Percentiles rank a stretch among this genome's conserved stretches.
These are phyloP conservation scores for Dicycla oo DNA, from an alignment of 2,888 invertebrate genomes.

Conservation along the genomic window DNA sequence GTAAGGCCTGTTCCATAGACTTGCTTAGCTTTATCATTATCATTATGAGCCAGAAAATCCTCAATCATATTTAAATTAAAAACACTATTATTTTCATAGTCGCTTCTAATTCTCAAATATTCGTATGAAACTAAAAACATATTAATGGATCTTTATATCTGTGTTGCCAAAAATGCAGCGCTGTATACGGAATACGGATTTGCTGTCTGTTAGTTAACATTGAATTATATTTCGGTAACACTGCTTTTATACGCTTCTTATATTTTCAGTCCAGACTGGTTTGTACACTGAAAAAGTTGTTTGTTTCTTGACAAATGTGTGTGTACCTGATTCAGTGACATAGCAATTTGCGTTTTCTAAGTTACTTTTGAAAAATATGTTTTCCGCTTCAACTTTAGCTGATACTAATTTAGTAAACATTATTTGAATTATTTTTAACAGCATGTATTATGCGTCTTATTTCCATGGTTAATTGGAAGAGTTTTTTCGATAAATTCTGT, in stretches of 20 bases:
- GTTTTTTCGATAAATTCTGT: not conserved
- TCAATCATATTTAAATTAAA: not conserved
- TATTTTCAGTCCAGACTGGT: constrained; percentile 57
- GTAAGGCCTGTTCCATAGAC: not conserved
- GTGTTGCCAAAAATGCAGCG: constrained; percentile 64
- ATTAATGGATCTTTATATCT: constrained; percentile 46
- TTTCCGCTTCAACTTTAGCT: not conserved
- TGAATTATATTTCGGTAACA: constrained; percentile 73
- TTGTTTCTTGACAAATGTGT: constrained; percentile 34
- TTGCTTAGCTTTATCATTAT: not conserved
- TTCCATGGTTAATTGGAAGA: not conserved
- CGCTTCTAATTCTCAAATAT: not conserved
- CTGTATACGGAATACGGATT: constrained; percentile 66
- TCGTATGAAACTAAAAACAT: not conserved
- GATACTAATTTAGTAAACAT: not conserved
- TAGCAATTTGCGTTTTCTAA: not conserved
- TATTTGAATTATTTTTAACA: not conserved
- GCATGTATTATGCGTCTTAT: not conserved
- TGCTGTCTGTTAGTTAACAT: constrained; percentile 73
- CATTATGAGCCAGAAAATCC: not conserved
- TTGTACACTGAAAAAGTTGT: constrained; percentile 33
- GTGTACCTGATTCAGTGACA: constrained; percentile 1
- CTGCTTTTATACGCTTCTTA: constrained; percentile 54
- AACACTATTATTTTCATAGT: not conserved
- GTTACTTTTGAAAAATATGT: not conserved